A percentile compares a stretch with the other conserved stretches of the same genome.
Evolutionary conservation across 1,140 invertebrate genomes (phyloP).

Genomic region (Schlechtendalia chinensis): DNA sequence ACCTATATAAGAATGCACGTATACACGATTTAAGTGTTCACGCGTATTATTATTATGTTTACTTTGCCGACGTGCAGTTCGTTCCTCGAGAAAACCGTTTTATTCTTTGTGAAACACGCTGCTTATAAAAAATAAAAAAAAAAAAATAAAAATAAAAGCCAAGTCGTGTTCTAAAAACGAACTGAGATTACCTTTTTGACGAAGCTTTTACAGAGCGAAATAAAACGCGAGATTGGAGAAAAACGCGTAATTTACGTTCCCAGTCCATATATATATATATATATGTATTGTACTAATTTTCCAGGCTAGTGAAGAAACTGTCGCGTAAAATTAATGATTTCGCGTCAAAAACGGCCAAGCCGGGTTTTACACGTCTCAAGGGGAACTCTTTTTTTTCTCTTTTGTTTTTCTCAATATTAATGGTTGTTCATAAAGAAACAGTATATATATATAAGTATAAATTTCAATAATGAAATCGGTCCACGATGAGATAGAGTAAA

Average conservation of each 20-base stretch:
- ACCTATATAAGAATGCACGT: no score
- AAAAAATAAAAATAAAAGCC: background rate
- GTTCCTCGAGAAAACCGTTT: no score
- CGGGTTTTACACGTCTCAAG: background rate
- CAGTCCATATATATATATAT: no score
- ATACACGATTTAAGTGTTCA: no score
- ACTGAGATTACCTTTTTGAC: constrained; percentile 17
- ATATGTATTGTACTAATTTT: constrained; percentile 4
- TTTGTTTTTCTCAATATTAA: constrained; percentile 3
- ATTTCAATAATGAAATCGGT: background rate
- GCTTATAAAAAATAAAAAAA: background rate
- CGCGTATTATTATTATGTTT: no score
- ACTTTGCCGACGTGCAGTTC: background rate
- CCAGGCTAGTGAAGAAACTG: constrained; percentile 2
- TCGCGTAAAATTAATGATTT: constrained; percentile 34
- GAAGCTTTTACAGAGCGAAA: background rate
- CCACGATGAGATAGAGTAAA: background rate
- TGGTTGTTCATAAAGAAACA: constrained; percentile 22
- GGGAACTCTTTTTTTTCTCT: background rate
- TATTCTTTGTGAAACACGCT: no score
- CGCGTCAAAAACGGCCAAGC: background rate
- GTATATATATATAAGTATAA: background rate
- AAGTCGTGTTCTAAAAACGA: background rate
- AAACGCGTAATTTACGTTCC: no score
- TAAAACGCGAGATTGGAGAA: background rate